Evolutionary conservation across 2,113 vertebrate species (phyloP), one percentile per base, ranked within the genome.

Genomic region (Mellivora capensis): DNA sequence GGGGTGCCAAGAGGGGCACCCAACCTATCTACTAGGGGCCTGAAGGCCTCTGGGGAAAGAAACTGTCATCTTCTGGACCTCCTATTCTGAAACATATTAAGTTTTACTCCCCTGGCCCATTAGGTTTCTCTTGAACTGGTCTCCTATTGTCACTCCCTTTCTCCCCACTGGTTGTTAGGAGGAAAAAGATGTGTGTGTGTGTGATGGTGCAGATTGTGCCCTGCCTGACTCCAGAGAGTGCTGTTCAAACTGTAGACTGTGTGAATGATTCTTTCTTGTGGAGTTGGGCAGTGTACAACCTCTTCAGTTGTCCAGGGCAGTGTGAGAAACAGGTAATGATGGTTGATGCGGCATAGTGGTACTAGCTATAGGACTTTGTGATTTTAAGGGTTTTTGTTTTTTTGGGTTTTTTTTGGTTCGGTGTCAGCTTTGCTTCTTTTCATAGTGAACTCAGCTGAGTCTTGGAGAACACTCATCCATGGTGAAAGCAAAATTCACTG

Each of bases 231-330:
- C 29, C 13, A 82, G 87, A 74, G 81, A 80, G 21, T 47, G 44
- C 54, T 39, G 5, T 57, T 59, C 44, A 34, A 29, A 34, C 39
- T 74, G 6, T 31, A 76, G 37, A 21, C 15, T 39, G 20, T 76
- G 37, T 4, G 7, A 34, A 15, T 44, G 31, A 29, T 49, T 77
- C 31, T 59, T 12, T 49, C 47, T 49, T 74, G n/a, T 23, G 59
- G 17, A n/a, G 27, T 0, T 69, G 31, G 39, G 67, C 27, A 17
- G 18, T 42, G 15, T 7, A 20, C 6, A 10, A 0, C 6, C 15
- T 59, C 34, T 57, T 85, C 5, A 49, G 52, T 18, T 61, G 21
- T 14, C 5, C 9, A 1, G 11, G 37, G 25, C 54, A 74, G 23
- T 20, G 23, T 31, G 34, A 77, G 88, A 37, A 87, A 23, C 14